These are phyloP conservation scores for Hypotaenidia okinawae DNA, from an alignment of 2,797 vertebrate genomes.

Conservation along the genomic window DNA sequence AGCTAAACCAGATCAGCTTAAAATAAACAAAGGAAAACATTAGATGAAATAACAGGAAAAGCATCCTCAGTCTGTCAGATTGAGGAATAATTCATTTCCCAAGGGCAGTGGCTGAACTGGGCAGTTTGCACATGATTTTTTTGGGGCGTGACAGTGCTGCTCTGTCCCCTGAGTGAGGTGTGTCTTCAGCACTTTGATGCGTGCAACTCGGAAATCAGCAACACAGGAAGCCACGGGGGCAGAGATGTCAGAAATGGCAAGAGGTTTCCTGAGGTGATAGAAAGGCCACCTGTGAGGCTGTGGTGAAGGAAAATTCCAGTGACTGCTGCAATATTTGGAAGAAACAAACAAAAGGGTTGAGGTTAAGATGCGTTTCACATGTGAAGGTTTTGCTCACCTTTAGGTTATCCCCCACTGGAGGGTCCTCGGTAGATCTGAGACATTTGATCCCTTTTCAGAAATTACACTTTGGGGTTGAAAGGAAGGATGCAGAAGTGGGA, in stretches of 20 bases:
- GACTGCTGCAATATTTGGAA: neutral
- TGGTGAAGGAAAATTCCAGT: constrained; percentile 55
- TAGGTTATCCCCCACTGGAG: neutral
- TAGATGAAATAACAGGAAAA: constrained; percentile 31
- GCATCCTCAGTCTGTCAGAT: neutral
- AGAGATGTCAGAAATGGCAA: constrained; percentile 47
- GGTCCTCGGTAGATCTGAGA: neutral
- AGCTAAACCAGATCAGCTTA: constrained; percentile 12
- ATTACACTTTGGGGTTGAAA: neutral
- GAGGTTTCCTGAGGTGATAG: constrained; percentile 51
- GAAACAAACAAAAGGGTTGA: constrained; percentile 4
- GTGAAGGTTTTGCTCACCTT: neutral
- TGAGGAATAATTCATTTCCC: constrained; percentile 15
- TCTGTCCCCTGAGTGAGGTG: constrained; percentile 39
- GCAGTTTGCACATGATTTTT: neutral
- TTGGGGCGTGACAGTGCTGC: neutral
- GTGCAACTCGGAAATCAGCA: constrained; percentile 37
- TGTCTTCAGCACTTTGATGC: constrained; percentile 32
- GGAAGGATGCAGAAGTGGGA: neutral
- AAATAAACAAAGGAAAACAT: constrained; percentile 17
- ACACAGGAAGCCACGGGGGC: neutral
- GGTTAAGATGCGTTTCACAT: neutral
- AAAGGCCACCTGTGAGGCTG: constrained; percentile 32
- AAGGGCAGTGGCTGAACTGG: neutral
- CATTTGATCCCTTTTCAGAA: neutral